Evolutionary conservation across 2,888 invertebrate species (phyloP), one percentile per base, ranked within the genome.

Genomic region (Tachystola acroxantha): DNA sequence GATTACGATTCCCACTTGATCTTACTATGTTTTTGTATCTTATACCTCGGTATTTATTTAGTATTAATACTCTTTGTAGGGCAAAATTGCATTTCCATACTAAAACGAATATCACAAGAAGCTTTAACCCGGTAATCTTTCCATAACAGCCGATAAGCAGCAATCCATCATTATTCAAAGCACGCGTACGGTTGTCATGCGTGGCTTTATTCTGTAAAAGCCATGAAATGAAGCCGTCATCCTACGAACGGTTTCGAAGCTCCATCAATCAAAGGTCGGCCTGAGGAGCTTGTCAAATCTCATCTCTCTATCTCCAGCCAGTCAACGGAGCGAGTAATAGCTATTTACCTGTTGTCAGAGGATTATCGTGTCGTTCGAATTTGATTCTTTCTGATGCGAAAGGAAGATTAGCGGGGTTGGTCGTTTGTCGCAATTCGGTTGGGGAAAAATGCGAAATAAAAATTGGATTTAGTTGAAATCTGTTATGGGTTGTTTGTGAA

Each of bases 321-420:
- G 40, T 57, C 85, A 79, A 47, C 64, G 79, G 72, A 81, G 80
- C 85, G 81, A 39, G 67, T 85, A 82, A 86, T 86, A 82, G 84
- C 80, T 84, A 84, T 77, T 84, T 84, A 85, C 85, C 84, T 84
- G 70, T 45, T 48, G 59, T 57, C 57, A 53, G 53, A 38, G 69
- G 75, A 82, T 84, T 76, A 81, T 81, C 71, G 64, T 61, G 59
- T 52, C 59, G 54, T 64, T 64, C 59, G 66, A 67, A 70, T 71
- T 71, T 72, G 74, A 74, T 79, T 74, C 72, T 72, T 63, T 50
- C 48, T 53, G 62, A 66, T 70, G 63, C 58, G 56, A 57, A 57
- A 63, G 53, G 51, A 48, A 64, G 70, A 73, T 76, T 73, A 70
- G 59, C 56, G 52, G 53, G 73, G 64, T 55, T 54, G 53, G 46